Percentiles rank a stretch among this genome's conserved stretches.
Conservation (phyloP, 2,888 invertebrate genomes). For the Agrilus cyanescens region DNA sequence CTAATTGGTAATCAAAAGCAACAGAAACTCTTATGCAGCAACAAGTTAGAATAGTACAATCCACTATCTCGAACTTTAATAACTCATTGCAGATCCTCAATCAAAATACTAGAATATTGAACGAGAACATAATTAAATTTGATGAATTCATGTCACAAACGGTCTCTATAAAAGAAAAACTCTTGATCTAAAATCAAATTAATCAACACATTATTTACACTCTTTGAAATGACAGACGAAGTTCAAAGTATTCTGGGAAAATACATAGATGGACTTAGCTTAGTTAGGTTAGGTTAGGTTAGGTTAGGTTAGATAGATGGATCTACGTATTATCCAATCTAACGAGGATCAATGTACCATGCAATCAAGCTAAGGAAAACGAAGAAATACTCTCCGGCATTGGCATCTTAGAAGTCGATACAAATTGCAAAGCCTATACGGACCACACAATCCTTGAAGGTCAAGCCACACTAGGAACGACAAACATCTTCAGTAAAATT, state of each 20-base stretch:
- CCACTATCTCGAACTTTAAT: constrained; percentile 15
- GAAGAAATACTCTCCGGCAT: too few relatives aligned
- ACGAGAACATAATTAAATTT: neutral
- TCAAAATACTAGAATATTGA: constrained; percentile 4
- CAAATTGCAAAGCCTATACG: too few relatives aligned
- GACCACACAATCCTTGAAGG: too few relatives aligned
- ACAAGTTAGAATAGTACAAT: constrained; percentile 17
- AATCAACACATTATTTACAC: neutral
- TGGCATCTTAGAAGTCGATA: too few relatives aligned
- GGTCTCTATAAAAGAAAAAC: neutral
- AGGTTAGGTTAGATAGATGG: too few relatives aligned
- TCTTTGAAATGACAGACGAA: neutral
- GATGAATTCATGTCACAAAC: too few relatives aligned
- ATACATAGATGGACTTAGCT: neutral
- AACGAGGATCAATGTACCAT: too few relatives aligned
- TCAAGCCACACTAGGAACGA: too few relatives aligned
- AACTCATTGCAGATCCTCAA: constrained; percentile 11
- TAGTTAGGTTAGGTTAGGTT: too few relatives aligned
- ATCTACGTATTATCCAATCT: too few relatives aligned
- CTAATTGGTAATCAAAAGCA: constrained; percentile 12
- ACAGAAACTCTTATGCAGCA: constrained; percentile 15
- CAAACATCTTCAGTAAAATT: too few relatives aligned
- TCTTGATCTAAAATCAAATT: neutral
- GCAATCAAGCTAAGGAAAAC: too few relatives aligned
- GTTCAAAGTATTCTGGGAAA: neutral